Evolutionary conservation across 2,888 invertebrate species (phyloP).

Genomic region (Drosophila dives): DNA sequence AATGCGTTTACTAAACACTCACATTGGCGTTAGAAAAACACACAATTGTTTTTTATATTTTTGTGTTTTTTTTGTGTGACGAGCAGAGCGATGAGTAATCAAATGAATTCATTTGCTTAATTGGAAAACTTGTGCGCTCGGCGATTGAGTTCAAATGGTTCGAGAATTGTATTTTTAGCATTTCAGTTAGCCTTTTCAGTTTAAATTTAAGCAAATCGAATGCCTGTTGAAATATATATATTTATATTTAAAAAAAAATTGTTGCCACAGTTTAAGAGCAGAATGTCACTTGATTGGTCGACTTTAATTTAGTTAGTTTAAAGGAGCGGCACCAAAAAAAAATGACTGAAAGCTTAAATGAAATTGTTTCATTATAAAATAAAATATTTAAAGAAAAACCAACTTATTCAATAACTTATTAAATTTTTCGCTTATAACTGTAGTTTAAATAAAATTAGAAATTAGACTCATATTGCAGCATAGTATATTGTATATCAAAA

Average conservation of each 20-base stretch:
- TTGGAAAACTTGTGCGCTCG: conserved; percentile 54
- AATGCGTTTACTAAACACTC: conserved; percentile 41
- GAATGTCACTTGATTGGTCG: conserved; percentile 23
- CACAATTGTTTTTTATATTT: conserved; percentile 33
- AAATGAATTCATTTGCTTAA: conserved; percentile 58
- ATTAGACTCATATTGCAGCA: conserved; percentile 42
- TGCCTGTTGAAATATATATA: conserved; percentile 51
- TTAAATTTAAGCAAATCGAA: conserved; percentile 70
- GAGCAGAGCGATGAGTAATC: conserved; percentile 38
- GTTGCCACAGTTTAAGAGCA: conserved; percentile 42
- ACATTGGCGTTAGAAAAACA: conserved; percentile 35
- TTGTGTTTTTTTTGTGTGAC: conserved; percentile 52
- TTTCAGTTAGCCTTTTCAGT: conserved; percentile 22
- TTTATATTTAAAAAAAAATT: conserved; percentile 11
- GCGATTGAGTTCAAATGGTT: conserved; percentile 41
- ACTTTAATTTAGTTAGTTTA: conserved; percentile 54
- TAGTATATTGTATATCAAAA: conserved; percentile 52
- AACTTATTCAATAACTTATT: conserved; percentile 35
- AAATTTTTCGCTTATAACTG: conserved; percentile 63
- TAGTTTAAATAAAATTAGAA: conserved; percentile 46
- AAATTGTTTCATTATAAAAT: conserved; percentile 72
- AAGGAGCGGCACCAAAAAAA: conserved; percentile 54
- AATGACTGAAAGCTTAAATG: conserved; percentile 75
- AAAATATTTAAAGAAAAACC: conserved; percentile 11
- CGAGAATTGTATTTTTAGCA: conserved; percentile 15